A percentile compares a stretch with the other conserved stretches of the same genome.
Conservation (phyloP, 2,113 vertebrate species). For the Pangasianodon gigas region DNA sequence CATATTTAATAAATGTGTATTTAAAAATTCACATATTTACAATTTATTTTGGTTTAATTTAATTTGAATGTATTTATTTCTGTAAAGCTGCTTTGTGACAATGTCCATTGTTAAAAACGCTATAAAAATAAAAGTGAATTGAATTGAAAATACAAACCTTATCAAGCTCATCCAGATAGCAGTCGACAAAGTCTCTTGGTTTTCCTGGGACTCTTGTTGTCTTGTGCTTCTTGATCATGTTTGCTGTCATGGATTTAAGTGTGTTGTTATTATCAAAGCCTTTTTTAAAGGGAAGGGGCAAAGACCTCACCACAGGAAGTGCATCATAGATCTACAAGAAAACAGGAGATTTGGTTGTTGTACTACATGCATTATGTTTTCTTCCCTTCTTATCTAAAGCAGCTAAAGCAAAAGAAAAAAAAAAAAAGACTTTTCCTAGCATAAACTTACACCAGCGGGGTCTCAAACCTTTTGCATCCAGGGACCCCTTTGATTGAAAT, state of each 20-base stretch:
- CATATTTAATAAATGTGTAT: too few species aligned
- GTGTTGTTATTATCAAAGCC: slow-evolving; percentile 31
- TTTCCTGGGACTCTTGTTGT: slow-evolving; percentile 46
- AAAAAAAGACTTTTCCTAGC: too few species aligned
- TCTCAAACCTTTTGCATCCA: too few species aligned
- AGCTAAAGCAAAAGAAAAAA: not conserved
- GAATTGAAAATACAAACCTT: slow-evolving; percentile 36
- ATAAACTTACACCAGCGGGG: too few species aligned
- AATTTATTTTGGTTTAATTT: too few species aligned
- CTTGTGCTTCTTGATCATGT: slow-evolving; percentile 52
- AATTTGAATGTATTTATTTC: too few species aligned
- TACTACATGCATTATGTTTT: not conserved
- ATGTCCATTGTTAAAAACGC: too few species aligned
- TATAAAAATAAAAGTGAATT: too few species aligned
- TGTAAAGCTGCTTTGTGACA: too few species aligned
- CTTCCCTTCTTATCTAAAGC: not conserved
- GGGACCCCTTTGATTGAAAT: not conserved
- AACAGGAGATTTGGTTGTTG: not conserved
- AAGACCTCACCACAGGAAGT: slow-evolving; percentile 41
- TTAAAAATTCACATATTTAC: too few species aligned
- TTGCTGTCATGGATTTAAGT: slow-evolving; percentile 29
- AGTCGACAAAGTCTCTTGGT: slow-evolving; percentile 58
- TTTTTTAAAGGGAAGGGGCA: slow-evolving; percentile 59
- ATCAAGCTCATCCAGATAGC: slow-evolving; percentile 63
- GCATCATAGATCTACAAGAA: slow-evolving; percentile 51